Conservation (phyloP, 2,888 invertebrate species). For the Hydrotaea diabolus region DNA sequence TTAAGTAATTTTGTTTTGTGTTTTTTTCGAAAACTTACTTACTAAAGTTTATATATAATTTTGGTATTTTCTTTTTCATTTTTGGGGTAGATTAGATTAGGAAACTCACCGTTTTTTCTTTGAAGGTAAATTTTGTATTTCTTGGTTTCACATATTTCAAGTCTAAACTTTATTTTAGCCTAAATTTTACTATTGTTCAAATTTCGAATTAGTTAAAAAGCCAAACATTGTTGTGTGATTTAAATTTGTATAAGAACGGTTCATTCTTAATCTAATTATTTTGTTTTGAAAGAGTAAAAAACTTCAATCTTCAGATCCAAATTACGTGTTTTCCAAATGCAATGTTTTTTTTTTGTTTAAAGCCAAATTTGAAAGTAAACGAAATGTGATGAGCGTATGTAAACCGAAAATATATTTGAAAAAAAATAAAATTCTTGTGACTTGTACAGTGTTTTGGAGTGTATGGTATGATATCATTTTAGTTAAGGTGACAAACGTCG, state of each 20-base stretch:
- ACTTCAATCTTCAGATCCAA: too few species aligned
- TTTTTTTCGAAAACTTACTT: slow-evolving; percentile 59
- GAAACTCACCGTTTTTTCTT: slow-evolving; percentile 77
- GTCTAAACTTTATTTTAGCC: slow-evolving; percentile 72
- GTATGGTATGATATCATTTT: background rate
- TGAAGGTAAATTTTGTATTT: slow-evolving; percentile 63
- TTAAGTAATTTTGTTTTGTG: slow-evolving; percentile 19
- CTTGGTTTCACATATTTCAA: slow-evolving; percentile 36
- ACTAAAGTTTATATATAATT: slow-evolving; percentile 45
- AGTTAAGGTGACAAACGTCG: slow-evolving; percentile 30
- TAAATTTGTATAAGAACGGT: slow-evolving; percentile 53
- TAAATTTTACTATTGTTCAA: slow-evolving; percentile 77
- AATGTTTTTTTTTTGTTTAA: slow-evolving; percentile 33
- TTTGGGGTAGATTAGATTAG: slow-evolving; percentile 73
- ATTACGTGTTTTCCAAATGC: slow-evolving; percentile 21
- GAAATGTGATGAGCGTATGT: slow-evolving; percentile 51
- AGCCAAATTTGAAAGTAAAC: slow-evolving; percentile 37
- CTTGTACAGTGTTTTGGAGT: background rate
- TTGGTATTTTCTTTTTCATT: slow-evolving; percentile 66
- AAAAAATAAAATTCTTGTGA: background rate
- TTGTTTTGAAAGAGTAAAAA: too few species aligned
- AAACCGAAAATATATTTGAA: slow-evolving; percentile 19
- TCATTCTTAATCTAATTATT: slow-evolving; percentile 71
- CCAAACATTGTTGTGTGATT: slow-evolving; percentile 72
- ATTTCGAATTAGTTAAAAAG: slow-evolving; percentile 70